Percentiles rank a stretch among this genome's conserved stretches.
These are phyloP conservation scores for Lapara coniferarum DNA, from an alignment of 2,888 invertebrate species.

Conservation along the genomic window DNA sequence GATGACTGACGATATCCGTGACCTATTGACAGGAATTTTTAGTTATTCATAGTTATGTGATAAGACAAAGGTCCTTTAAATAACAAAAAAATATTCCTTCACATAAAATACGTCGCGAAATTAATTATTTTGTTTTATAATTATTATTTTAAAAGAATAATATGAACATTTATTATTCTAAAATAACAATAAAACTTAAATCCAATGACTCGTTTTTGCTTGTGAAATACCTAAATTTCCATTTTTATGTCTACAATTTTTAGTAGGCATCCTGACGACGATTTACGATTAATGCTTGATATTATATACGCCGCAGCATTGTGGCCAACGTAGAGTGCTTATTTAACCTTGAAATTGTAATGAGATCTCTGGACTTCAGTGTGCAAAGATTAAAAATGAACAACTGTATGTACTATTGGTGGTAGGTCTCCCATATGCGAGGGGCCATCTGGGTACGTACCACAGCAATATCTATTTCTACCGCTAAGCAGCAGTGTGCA, in stretches of 20 bases:
- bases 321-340: neutral
- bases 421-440: no score
- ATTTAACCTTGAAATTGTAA: slow-evolving; percentile 1
- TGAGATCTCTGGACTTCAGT: no score
- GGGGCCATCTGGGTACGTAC: no score
- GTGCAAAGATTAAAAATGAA: no score
- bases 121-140: neutral
- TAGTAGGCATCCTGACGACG: neutral
- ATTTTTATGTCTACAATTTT: slow-evolving; percentile 13
- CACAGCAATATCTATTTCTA: no score
- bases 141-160: neutral
- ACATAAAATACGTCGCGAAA: neutral
- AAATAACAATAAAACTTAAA: neutral
- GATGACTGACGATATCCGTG: slow-evolving; percentile 70
- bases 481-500: no score
- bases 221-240: neutral
- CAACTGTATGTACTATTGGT: no score
- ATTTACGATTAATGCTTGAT: neutral
- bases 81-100: neutral
- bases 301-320: neutral
- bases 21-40: slow-evolving; percentile 49
- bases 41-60: slow-evolving; percentile 11
- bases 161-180: neutral
- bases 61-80: neutral
- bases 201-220: neutral